A percentile compares a stretch with the other conserved stretches of the same genome.
Evolutionary conservation across 2,113 vertebrate species (phyloP).

Genomic region (Collichthys lucidus): DNA sequence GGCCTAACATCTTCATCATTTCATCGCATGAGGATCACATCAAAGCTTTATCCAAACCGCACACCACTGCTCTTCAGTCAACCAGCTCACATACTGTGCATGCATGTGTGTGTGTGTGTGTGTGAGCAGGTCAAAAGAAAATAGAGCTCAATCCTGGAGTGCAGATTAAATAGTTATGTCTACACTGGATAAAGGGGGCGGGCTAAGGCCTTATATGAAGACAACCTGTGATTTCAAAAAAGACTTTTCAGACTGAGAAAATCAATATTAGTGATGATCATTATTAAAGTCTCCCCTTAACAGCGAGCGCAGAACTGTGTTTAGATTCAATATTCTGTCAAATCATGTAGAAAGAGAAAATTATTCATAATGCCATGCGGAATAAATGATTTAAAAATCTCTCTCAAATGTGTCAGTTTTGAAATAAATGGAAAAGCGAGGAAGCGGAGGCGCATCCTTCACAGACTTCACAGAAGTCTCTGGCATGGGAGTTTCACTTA

Average conservation of each 20-base stretch:
- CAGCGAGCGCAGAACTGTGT: conserved; percentile 22
- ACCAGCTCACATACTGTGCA: conserved; percentile 21
- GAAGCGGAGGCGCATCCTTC: conserved; percentile 45
- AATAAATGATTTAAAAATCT: conserved; percentile 65
- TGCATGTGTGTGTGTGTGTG: conserved; percentile 13
- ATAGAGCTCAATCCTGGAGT: conserved; percentile 30
- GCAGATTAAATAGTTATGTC: conserved; percentile 40
- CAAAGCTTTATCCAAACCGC: conserved; percentile 42
- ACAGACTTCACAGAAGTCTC: conserved; percentile 62
- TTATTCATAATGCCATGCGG: conserved; percentile 44
- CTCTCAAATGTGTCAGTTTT: conserved; percentile 53
- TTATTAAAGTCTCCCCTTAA: conserved; percentile 38
- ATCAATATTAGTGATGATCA: conserved; percentile 53
- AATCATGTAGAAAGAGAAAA: conserved; percentile 54
- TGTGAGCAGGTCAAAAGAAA: conserved; percentile 19
- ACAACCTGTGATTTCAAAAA: conserved; percentile 23
- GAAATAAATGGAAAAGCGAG: conserved; percentile 53
- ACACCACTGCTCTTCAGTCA: conserved; percentile 41
- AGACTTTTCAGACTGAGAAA: conserved; percentile 39
- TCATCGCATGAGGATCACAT: conserved; percentile 60
- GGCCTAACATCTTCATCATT: conserved; percentile 36
- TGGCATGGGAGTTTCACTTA: conserved; percentile 43
- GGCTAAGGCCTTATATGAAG: conserved; percentile 5
- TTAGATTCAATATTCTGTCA: conserved; percentile 65
- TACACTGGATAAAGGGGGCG: conserved; percentile 24